Evolutionary conservation across 2,797 vertebrate species (phyloP).

Genomic region (Hirundo rustica): DNA sequence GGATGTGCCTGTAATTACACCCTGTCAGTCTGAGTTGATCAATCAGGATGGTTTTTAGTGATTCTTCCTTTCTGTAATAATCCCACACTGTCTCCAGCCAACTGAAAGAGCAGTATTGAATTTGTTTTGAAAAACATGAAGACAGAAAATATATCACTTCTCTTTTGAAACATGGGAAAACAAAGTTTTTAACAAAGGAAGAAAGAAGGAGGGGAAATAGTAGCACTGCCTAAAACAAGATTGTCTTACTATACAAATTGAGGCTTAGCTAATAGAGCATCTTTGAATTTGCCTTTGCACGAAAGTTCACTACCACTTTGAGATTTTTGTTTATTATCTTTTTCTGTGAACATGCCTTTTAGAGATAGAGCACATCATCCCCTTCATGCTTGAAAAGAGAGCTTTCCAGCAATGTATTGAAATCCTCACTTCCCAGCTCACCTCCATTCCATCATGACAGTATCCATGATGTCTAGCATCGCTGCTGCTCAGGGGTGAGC

Average conservation of each 20-base stretch:
- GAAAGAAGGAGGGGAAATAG: accelerated
- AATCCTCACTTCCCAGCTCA: background rate
- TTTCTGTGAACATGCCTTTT: background rate
- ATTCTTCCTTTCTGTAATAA: background rate
- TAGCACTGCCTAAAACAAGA: background rate
- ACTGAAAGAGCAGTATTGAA: background rate
- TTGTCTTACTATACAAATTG: background rate
- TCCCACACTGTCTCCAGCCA: background rate
- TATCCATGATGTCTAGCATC: background rate
- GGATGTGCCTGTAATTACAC: background rate
- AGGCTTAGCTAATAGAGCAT: background rate
- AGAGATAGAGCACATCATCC: background rate
- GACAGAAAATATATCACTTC: background rate
- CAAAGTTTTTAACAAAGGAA: background rate
- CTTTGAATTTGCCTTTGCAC: background rate
- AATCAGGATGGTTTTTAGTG: background rate
- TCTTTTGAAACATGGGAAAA: background rate
- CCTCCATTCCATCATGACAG: background rate
- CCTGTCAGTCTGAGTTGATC: background rate
- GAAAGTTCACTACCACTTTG: background rate
- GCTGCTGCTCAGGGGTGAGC: background rate
- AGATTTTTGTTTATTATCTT: background rate
- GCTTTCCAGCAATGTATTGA: background rate
- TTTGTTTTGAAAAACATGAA: background rate
- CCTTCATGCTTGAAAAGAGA: background rate